Conservation (phyloP, 1,140 invertebrate genomes). For the Wiebesia pumilae region DNA sequence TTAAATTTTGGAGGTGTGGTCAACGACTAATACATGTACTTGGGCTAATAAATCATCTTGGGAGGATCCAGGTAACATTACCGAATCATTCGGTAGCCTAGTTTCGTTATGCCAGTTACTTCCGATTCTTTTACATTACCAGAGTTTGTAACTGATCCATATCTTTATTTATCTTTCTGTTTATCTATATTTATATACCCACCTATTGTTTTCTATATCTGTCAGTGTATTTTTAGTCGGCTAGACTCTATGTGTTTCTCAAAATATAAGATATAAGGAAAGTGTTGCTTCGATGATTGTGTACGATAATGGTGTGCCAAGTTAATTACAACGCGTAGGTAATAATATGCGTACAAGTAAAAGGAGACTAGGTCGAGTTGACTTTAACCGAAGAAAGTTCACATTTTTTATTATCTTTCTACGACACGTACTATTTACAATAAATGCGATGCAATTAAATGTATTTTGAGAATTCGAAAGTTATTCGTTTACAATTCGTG, state of each 20-base stretch:
- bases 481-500: background rate
- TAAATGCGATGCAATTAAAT: background rate
- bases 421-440: background rate
- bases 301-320: background rate
- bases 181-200: background rate
- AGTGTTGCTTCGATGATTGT: background rate
- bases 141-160: too few species aligned
- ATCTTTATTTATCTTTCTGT: background rate
- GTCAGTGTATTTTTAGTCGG: too few species aligned
- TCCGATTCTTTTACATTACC: background rate
- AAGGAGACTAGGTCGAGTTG: constrained; percentile 29
- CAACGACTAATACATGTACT: background rate
- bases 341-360: background rate
- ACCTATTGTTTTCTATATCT: too few species aligned
- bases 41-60: background rate
- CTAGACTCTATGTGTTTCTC: too few species aligned
- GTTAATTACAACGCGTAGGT: background rate
- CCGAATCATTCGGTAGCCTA: constrained; percentile 10
- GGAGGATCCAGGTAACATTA: background rate
- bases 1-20: constrained; percentile 57
- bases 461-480: background rate
- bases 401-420: background rate
- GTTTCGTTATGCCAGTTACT: constrained; percentile 9
- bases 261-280: background rate
- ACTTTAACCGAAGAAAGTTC: constrained; percentile 16